Conservation (phyloP, 2,113 vertebrate genomes). For the Rhagologus leucostigma region DNA sequence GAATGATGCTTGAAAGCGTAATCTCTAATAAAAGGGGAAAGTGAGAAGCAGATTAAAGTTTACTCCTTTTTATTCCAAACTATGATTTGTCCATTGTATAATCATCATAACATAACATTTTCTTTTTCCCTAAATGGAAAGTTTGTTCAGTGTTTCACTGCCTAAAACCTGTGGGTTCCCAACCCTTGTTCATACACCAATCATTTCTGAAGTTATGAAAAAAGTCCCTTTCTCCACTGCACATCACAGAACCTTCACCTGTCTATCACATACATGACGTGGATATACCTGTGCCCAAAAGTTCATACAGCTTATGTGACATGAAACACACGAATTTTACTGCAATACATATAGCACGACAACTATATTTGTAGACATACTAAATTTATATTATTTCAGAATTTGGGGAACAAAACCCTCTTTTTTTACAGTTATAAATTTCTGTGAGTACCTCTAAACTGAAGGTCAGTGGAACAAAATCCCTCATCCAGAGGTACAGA, state of each 20-base stretch:
- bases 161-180: not conserved
- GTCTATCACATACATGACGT: not conserved
- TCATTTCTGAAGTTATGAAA: not conserved
- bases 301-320: not conserved
- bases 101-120: not conserved
- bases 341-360: not conserved
- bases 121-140: not conserved
- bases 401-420: not conserved
- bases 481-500: constrained; percentile 4
- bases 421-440: not conserved
- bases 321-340: constrained; percentile 31
- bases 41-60: not conserved
- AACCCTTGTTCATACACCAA: not conserved
- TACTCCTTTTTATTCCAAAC: not conserved
- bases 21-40: not conserved
- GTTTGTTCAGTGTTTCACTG: not conserved
- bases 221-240: not conserved
- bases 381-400: constrained; percentile 19
- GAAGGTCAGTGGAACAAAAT: constrained; percentile 50
- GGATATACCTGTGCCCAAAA: not conserved
- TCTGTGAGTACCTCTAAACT: constrained; percentile 26
- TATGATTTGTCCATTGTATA: not conserved
- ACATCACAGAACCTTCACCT: not conserved
- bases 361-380: not conserved
- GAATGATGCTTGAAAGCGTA: not conserved